Conservation (phyloP, 2,113 vertebrate species). For the Vidua macroura region DNA sequence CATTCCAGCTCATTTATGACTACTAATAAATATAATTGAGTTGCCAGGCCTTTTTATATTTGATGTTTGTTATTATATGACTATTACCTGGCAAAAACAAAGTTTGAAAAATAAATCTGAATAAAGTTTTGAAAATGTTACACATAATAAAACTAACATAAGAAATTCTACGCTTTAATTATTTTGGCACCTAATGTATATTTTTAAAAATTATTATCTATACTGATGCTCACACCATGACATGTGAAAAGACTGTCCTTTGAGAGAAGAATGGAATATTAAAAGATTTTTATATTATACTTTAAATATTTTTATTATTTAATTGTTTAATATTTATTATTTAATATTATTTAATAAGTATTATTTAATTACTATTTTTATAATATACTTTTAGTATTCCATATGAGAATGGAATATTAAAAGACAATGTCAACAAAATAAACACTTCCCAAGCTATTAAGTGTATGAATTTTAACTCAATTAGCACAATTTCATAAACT, state of each 20-base stretch:
- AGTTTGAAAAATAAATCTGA: not conserved
- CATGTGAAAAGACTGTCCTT: not conserved
- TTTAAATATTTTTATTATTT: no score
- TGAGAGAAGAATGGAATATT: not conserved
- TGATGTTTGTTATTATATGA: not conserved
- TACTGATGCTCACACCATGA: not conserved
- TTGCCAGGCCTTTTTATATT: not conserved
- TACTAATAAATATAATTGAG: not conserved
- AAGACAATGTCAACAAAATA: not conserved
- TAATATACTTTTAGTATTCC: no score
- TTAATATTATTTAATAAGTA: no score
- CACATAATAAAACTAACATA: not conserved
- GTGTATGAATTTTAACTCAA: not conserved
- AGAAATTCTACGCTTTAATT: not conserved
- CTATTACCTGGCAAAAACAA: not conserved
- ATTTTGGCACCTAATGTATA: not conserved
- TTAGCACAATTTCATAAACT: not conserved
- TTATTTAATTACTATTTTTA: no score
- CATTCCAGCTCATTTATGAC: not conserved
- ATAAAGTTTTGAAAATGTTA: not conserved
- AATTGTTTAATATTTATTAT: no score
- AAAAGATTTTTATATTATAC: not conserved
- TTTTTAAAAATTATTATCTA: not conserved
- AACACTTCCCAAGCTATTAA: not conserved
- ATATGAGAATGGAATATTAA: not conserved